phyloP scores from a whole-genome alignment of 2,797 vertebrate species.

The Lerista edwardsae region DNA sequence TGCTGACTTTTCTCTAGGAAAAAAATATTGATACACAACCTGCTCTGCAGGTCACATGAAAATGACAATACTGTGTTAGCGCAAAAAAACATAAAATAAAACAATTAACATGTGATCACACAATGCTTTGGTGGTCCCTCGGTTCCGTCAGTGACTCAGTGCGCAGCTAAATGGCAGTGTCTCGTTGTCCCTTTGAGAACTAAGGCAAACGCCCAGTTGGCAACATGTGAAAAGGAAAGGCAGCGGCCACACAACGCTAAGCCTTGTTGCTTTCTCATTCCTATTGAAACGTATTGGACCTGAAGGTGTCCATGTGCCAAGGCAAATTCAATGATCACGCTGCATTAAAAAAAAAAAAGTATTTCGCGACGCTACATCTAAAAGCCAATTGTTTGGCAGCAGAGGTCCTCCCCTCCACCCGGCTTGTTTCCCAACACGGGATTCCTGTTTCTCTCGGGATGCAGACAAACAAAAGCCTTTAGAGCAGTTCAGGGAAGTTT shows the following conservation, averaged over 20 bases:
- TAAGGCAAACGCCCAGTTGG: slow-evolving; percentile 70
- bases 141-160: slow-evolving; percentile 66
- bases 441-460: background rate
- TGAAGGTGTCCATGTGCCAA: slow-evolving; percentile 44
- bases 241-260: slow-evolving; percentile 69
- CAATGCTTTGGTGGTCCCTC: slow-evolving; percentile 78
- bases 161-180: slow-evolving; percentile 65
- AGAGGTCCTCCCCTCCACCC: background rate
- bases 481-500: background rate
- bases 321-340: slow-evolving; percentile 68
- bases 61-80: slow-evolving; percentile 76
- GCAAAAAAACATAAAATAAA: too few species aligned
- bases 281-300: slow-evolving; percentile 54
- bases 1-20: slow-evolving; percentile 84
- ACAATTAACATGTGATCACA: slow-evolving; percentile 72
- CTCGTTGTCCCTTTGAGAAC: slow-evolving; percentile 80
- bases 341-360: slow-evolving; percentile 60
- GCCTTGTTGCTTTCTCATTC: slow-evolving; percentile 51
- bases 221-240: slow-evolving; percentile 41
- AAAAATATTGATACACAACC: slow-evolving; percentile 79
- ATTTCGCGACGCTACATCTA: slow-evolving; percentile 50
- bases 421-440: background rate
- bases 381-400: background rate
- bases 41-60: slow-evolving; percentile 79
- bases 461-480: background rate